phyloP scores from a whole-genome alignment of 2,888 invertebrate species.

The Eupithecia vulgata region DNA sequence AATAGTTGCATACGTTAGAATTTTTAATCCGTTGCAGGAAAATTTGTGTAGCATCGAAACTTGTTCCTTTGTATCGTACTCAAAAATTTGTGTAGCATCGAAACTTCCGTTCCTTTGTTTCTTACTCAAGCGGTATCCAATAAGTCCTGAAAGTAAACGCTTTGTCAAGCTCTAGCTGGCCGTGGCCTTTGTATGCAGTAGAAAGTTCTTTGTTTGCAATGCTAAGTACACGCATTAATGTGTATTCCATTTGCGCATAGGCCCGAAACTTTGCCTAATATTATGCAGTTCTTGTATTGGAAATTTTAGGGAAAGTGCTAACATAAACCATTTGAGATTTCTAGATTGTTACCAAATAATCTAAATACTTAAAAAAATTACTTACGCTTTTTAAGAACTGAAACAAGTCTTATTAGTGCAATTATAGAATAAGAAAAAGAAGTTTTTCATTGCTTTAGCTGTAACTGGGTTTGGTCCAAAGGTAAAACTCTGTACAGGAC shows the following conservation, averaged over 20 bases:
- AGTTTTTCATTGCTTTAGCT: not conserved
- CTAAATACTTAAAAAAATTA: not conserved
- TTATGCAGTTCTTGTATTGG: conserved; percentile 41
- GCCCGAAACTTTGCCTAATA: conserved; percentile 35
- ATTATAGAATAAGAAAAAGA: not conserved
- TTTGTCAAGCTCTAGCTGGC: conserved; percentile 33
- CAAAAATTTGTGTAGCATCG: not conserved
- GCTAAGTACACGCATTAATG: conserved; percentile 34
- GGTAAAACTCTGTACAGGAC: not conserved
- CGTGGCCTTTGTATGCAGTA: conserved; percentile 60
- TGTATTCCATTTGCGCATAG: conserved; percentile 35
- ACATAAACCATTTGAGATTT: not conserved
- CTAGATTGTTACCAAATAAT: not conserved
- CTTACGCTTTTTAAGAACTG: not conserved
- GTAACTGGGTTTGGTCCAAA: not conserved
- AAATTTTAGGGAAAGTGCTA: conserved; percentile 35
- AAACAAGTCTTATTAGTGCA: not conserved
- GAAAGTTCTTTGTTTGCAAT: conserved; percentile 66
- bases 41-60: not conserved
- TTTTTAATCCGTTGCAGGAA: no score
- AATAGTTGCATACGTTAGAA: no score
- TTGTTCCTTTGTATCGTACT: not conserved
- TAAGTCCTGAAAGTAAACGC: not conserved
- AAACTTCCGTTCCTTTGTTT: not conserved
- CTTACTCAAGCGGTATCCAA: not conserved